Evolutionary conservation across 2,113 vertebrate species (phyloP).

Genomic region (Ardeotis arabs): DNA sequence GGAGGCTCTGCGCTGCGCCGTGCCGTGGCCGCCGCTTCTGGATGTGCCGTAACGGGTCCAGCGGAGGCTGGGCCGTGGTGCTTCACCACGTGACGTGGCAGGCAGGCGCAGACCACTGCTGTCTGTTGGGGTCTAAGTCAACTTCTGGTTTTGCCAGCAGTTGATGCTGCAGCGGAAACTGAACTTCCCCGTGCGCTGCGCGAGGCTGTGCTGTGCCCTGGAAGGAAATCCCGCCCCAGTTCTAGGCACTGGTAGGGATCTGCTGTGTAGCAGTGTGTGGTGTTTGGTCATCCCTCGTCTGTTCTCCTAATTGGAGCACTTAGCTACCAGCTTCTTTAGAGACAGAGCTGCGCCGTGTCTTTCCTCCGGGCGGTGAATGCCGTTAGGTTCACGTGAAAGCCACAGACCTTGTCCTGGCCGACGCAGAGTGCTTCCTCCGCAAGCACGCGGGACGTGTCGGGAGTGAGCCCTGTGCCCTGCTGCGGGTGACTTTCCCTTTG

Average conservation of each 20-base stretch:
- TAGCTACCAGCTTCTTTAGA: background rate
- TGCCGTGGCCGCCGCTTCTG: accelerated
- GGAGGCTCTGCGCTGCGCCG: background rate
- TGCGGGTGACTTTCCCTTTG: background rate
- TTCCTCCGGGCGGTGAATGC: too few species aligned
- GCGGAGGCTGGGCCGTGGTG: accelerated
- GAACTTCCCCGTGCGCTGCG: background rate
- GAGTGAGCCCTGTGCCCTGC: accelerated
- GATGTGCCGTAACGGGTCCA: accelerated
- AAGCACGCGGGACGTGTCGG: accelerated
- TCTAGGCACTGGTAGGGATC: background rate
- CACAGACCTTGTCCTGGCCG: background rate
- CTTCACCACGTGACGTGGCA: background rate
- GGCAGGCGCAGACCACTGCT: background rate
- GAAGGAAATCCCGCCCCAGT: background rate
- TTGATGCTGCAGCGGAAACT: background rate
- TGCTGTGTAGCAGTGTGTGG: accelerated
- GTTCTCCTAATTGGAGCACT: background rate
- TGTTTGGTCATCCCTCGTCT: accelerated
- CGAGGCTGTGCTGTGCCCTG: background rate
- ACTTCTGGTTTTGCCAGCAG: background rate
- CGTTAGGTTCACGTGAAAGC: accelerated
- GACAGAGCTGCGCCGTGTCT: accelerated
- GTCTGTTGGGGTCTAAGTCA: accelerated
- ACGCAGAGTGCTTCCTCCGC: background rate